Conservation (phyloP, 2,797 vertebrate genomes). For the Rhincodon typus region DNA sequence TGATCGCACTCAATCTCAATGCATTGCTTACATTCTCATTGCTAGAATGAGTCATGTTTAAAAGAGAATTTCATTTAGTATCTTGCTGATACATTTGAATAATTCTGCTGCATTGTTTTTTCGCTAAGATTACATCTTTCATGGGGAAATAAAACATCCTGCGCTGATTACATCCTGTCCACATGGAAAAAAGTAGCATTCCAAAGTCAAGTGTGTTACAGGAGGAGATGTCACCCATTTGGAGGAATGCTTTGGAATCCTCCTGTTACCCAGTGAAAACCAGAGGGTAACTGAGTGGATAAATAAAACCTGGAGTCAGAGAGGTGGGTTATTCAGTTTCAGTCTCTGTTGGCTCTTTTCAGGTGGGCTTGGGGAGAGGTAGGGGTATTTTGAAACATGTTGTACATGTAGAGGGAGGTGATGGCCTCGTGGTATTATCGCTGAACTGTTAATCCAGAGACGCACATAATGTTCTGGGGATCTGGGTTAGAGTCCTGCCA, state of each 20-base stretch:
- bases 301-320: neutral
- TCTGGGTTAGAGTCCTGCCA: no score
- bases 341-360: no score
- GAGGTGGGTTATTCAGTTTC: neutral
- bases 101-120: neutral
- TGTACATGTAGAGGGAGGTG: no score
- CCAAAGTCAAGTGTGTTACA: neutral
- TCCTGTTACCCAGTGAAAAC: neutral
- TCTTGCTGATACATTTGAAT: neutral
- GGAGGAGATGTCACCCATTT: neutral
- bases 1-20: neutral
- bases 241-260: neutral
- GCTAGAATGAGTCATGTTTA: neutral
- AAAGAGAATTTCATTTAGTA: neutral
- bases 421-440: no score
- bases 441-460: no score
- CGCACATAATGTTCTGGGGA: no score
- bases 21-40: neutral
- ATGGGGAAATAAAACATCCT: neutral
- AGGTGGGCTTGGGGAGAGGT: no score
- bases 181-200: neutral
- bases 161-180: no score
- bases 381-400: no score
- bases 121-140: neutral
- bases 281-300: neutral